Evolutionary conservation across 1,140 invertebrate genomes (phyloP).

Genomic region (Drosophila mojavensis): DNA sequence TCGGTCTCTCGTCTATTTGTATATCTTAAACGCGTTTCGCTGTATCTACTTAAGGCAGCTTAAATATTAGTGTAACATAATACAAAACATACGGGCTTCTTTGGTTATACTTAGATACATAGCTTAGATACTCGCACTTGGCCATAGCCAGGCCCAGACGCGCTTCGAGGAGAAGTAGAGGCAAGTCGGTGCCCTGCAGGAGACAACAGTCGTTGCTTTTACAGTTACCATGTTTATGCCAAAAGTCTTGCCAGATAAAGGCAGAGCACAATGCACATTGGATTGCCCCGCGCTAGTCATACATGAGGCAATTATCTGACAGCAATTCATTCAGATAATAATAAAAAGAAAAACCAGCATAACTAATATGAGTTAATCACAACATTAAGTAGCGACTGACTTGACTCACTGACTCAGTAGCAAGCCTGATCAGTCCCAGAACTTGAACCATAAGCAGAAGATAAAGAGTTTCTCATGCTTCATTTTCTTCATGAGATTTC

Average conservation of each 20-base stretch:
- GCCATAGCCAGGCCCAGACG: constrained; percentile 5
- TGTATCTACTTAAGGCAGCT: constrained; percentile 81
- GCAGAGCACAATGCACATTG: constrained; percentile 5
- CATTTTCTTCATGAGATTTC: too few relatives aligned
- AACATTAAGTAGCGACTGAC: neutral
- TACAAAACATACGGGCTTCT: constrained; percentile 81
- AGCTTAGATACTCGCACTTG: constrained; percentile 62
- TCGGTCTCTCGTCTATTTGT: constrained; percentile 62
- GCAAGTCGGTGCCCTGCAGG: neutral
- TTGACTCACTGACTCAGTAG: neutral
- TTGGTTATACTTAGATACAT: constrained; percentile 78
- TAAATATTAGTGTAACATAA: constrained; percentile 83
- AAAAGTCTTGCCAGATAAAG: constrained; percentile 5
- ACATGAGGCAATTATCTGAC: constrained; percentile 22
- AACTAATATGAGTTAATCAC: neutral
- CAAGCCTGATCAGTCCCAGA: neutral
- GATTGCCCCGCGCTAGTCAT: constrained; percentile 4
- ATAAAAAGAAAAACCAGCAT: neutral
- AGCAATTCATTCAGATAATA: neutral
- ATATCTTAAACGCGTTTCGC: constrained; percentile 81
- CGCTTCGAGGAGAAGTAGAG: neutral
- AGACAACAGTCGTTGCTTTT: constrained; percentile 20
- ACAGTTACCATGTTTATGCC: constrained; percentile 18
- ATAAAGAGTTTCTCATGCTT: too few relatives aligned
- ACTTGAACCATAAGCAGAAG: too few relatives aligned